Evolutionary conservation across 2,888 invertebrate genomes (phyloP), one percentile per base, ranked within the genome.

Genomic region (Osedax frankpressi): DNA sequence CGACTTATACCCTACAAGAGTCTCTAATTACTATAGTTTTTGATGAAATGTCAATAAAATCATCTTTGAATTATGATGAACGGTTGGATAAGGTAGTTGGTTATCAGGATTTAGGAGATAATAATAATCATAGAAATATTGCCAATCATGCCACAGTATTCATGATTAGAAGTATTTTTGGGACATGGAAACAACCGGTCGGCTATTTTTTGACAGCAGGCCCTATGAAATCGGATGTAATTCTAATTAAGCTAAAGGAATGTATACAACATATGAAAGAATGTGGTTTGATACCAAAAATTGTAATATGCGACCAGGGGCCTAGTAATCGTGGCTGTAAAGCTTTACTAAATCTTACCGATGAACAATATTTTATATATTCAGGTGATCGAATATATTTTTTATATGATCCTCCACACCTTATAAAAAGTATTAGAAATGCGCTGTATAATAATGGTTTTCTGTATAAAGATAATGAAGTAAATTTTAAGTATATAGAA

Each of bases 11-110:
- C n/a, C n/a, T n/a, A 44, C 44, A 44, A 44, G 44, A 44, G 19
- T 44, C 44, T 11, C 44, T 44, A 11, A 19, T 44, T 19, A 19
- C 44, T 44, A 44, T 44, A 44, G 44, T 19, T 11, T 44, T 71
- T 30, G 71, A 73, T 30, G 73, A 70, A 25, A 73, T 71, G 73
- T 27, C 73, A 1, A 73, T 73, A 14, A 73, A 69, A 30, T 27
- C 65, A 25, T 24, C 6, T 1, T 26, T 73, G 24, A 19, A 11
- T 3, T 73, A 69, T 29, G 30, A 69, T 26, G 6, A 24, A 6
- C 2, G 26, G 11, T 30, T 1, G 2, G 68, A 73, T 27, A 14
- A 25, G 3, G 28, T 68, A 0, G 71, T n/a, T 2, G 71, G 71
- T 0, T 30, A 30, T 44, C 6, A 19, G 14, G 71, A 71, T 14